Conservation (phyloP, 2,888 invertebrate genomes). For the Koerneria pararmatus region DNA sequence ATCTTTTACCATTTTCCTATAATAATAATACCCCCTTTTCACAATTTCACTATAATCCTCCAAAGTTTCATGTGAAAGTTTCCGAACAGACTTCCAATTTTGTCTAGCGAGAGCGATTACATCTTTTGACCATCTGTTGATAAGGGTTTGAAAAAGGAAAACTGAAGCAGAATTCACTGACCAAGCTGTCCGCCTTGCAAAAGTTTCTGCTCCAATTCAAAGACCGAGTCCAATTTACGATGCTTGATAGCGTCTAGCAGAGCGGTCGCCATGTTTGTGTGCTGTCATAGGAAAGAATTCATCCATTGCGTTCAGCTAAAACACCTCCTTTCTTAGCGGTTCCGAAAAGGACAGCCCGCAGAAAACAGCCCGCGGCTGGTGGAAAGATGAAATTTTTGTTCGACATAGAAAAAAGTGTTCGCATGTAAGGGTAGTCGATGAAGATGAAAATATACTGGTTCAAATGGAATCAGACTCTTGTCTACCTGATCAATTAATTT, state of each 20-base stretch:
- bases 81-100: too few species aligned
- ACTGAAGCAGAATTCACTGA: constrained; percentile 20
- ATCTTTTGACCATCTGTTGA: too few species aligned
- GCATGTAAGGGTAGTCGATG: background rate
- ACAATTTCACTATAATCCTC: too few species aligned
- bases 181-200: constrained; percentile 71
- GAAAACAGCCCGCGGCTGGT: background rate
- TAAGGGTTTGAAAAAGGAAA: too few species aligned
- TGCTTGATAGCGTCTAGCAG: constrained; percentile 68
- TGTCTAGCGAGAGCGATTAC: too few species aligned
- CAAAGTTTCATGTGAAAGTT: too few species aligned
- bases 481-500: constrained; percentile 75
- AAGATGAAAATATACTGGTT: background rate
- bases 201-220: constrained; percentile 95
- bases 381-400: too few species aligned
- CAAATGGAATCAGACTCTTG: background rate
- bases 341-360: background rate
- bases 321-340: background rate
- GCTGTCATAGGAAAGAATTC: too few species aligned
- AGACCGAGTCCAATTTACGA: constrained; percentile 82
- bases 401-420: background rate
- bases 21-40: too few species aligned
- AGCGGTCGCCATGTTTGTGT: constrained; percentile 89
- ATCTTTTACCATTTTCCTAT: too few species aligned
- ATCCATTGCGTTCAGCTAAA: too few species aligned